These are phyloP conservation scores for Todiramphus saurophagus DNA, from an alignment of 2,113 vertebrate genomes.

Conservation along the genomic window DNA sequence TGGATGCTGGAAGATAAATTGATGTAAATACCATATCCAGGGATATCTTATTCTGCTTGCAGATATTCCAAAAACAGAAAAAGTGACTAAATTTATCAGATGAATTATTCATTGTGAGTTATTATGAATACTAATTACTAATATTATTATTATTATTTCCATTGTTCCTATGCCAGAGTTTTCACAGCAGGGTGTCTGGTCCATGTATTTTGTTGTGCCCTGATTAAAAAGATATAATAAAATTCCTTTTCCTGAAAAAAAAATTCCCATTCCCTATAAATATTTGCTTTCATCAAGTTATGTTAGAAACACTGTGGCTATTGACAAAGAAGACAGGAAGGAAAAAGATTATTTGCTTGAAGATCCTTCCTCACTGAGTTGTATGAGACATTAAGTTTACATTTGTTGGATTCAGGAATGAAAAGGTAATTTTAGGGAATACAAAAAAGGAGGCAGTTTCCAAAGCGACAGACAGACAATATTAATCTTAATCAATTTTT, in stretches of 20 bases:
- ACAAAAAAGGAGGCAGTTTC: not conserved
- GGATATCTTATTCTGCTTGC: not conserved
- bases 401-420: not conserved
- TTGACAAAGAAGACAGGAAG: not conserved
- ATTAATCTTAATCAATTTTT: not conserved
- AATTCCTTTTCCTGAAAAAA: not conserved
- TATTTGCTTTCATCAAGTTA: not conserved
- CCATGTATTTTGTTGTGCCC: not conserved
- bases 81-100: not conserved
- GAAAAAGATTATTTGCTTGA: not conserved
- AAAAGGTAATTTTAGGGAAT: not conserved
- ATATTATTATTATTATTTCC: not conserved
- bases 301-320: not conserved
- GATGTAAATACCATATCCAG: not conserved
- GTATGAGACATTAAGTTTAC: not conserved
- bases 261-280: conserved; percentile 8
- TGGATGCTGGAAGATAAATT: not conserved
- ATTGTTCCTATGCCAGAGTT: not conserved
- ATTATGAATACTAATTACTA: not conserved
- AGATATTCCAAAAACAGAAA: not conserved
- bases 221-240: conserved; percentile 16
- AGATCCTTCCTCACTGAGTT: not conserved
- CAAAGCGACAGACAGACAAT: not conserved
- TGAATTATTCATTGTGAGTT: not conserved
- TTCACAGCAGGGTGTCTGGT: not conserved